These are phyloP conservation scores for Crotophaga sulcirostris DNA, from an alignment of 2,113 vertebrate species.

Conservation along the genomic window DNA sequence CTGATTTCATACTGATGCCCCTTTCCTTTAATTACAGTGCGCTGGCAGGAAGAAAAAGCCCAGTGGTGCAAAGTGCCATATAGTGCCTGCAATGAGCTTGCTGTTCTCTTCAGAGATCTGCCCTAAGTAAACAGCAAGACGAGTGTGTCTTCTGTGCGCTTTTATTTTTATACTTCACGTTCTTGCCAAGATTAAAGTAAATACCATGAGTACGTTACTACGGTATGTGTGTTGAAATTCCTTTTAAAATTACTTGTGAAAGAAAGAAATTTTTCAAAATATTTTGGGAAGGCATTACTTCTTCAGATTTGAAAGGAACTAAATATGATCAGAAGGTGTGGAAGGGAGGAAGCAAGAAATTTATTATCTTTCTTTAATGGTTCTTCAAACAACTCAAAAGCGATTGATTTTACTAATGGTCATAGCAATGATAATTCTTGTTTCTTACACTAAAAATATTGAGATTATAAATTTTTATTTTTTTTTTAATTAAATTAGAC, in stretches of 20 bases:
- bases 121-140: not conserved
- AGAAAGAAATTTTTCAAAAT: not conserved
- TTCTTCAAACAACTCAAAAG: not conserved
- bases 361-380: not conserved
- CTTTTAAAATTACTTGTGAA: not conserved
- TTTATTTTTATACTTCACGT: not conserved
- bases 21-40: slow-evolving; percentile 54
- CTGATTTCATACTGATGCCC: slow-evolving; percentile 34
- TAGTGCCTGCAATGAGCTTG: not conserved
- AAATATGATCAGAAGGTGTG: not conserved
- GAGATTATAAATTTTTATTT: not conserved
- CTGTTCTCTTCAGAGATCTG: not conserved
- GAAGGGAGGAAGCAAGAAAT: not conserved
- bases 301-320: not conserved
- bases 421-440: not conserved
- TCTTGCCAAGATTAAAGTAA: not conserved
- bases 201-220: not conserved
- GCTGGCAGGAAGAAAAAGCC: not conserved
- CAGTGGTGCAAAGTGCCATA: not conserved
- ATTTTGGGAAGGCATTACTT: not conserved
- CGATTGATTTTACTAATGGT: not conserved
- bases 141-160: not conserved
- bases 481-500: not conserved
- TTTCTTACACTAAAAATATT: not conserved
- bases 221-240: not conserved